Percentiles rank a stretch among this genome's conserved stretches.
Evolutionary conservation across 2,888 invertebrate genomes (phyloP).

Genomic region (Rhorus exstirpatorius): DNA sequence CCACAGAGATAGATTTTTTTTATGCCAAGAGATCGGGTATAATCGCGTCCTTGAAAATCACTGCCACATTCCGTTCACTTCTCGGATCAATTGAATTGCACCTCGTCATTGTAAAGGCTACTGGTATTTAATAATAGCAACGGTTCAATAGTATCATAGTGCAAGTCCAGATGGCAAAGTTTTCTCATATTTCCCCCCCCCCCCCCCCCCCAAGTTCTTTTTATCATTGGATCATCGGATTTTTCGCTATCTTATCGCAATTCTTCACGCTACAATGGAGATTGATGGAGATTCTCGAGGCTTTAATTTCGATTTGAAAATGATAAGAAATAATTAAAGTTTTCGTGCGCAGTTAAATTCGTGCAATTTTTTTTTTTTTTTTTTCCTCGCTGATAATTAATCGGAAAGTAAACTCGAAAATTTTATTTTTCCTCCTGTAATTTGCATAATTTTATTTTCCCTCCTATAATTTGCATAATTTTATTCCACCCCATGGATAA

Average conservation of each 20-base stretch:
- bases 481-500: too few species aligned
- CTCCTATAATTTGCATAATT: too few species aligned
- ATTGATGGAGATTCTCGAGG: constrained; percentile 5
- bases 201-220: too few species aligned
- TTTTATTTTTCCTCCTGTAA: neutral
- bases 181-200: neutral
- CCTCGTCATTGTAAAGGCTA: constrained; percentile 29
- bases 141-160: constrained; percentile 8
- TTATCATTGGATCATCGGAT: neutral
- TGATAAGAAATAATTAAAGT: neutral
- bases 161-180: neutral
- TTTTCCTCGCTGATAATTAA: too few species aligned
- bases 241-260: constrained; percentile 28
- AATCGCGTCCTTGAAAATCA: constrained; percentile 41
- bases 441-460: too few species aligned
- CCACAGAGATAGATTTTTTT: neutral
- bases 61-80: neutral
- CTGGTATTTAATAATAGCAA: neutral
- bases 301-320: neutral
- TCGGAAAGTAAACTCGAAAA: too few species aligned
- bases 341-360: too few species aligned
- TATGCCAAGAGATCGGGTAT: neutral
- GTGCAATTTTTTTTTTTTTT: too few species aligned
- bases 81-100: constrained; percentile 38
- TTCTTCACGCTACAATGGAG: neutral